Conservation (phyloP, 2,888 invertebrate species). For the Xanthia togata region DNA sequence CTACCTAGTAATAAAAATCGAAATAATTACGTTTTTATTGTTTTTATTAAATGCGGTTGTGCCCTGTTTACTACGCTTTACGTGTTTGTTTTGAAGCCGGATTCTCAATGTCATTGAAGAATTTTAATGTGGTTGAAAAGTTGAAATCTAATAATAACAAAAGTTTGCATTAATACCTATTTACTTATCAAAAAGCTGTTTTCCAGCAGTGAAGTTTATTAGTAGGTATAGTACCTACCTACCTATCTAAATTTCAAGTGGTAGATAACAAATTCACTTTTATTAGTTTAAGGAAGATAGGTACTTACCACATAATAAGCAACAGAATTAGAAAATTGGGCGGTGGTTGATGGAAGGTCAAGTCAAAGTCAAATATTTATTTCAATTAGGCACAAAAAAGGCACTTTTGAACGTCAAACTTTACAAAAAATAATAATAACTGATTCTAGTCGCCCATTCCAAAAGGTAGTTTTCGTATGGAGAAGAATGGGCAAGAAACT, state of each 20-base stretch:
- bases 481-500: no score
- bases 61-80: neutral
- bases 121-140: conserved; percentile 3
- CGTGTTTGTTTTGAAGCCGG: neutral
- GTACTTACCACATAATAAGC: no score
- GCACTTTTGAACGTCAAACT: no score
- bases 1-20: neutral
- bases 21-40: neutral
- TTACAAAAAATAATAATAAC: no score
- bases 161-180: neutral
- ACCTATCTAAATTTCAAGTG: conserved; percentile 1
- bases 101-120: conserved; percentile 17
- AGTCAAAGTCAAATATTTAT: no score
- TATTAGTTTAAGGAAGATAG: no score
- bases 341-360: neutral
- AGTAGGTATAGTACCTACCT: no score
- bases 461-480: no score
- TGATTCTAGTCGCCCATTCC: no score
- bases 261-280: no score
- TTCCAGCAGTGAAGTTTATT: neutral
- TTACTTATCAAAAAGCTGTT: neutral
- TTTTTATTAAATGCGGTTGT: neutral
- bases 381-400: no score
- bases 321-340: neutral
- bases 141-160: conserved; percentile 5